A percentile compares a stretch with the other conserved stretches of the same genome.
Conservation (phyloP, 2,797 vertebrate genomes). For the Melanotaenia pygmaea region DNA sequence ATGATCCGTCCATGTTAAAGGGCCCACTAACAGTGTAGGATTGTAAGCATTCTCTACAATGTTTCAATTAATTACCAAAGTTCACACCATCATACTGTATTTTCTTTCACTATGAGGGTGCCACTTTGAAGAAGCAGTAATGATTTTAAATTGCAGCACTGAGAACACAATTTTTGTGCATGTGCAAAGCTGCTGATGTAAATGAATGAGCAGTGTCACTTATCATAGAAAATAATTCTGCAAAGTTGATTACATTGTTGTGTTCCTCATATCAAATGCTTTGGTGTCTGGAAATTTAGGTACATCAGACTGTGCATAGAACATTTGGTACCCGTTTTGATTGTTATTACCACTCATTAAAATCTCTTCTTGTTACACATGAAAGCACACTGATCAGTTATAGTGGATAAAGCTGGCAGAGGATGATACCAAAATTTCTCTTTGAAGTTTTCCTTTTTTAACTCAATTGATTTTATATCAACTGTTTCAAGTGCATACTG, state of each 20-base stretch:
- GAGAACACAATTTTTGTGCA: neutral
- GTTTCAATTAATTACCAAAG: conserved; percentile 35
- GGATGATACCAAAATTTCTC: neutral
- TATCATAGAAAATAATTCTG: neutral
- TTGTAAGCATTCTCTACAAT: conserved; percentile 22
- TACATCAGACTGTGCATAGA: neutral
- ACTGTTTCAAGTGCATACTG: too few relatives aligned
- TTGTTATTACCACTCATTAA: neutral
- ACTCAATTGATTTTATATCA: neutral
- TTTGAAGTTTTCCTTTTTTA: neutral
- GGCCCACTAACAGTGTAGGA: conserved; percentile 15
- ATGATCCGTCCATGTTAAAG: conserved; percentile 23
- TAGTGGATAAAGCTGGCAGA: conserved; percentile 1
- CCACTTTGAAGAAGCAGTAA: neutral
- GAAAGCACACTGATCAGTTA: conserved; percentile 16
- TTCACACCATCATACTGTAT: conserved; percentile 15
- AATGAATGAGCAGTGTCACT: neutral
- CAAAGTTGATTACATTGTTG: neutral
- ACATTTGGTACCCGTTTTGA: conserved; percentile 15
- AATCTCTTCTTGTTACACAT: conserved; percentile 1
- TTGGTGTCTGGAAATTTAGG: neutral
- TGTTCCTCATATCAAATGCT: neutral
- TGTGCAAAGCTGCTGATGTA: neutral
- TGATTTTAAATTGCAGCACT: neutral
- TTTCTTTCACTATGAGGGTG: conserved; percentile 4